Evolutionary conservation across 2,797 vertebrate species (phyloP), one percentile per base, ranked within the genome.

Genomic region (Chromis chromis): DNA sequence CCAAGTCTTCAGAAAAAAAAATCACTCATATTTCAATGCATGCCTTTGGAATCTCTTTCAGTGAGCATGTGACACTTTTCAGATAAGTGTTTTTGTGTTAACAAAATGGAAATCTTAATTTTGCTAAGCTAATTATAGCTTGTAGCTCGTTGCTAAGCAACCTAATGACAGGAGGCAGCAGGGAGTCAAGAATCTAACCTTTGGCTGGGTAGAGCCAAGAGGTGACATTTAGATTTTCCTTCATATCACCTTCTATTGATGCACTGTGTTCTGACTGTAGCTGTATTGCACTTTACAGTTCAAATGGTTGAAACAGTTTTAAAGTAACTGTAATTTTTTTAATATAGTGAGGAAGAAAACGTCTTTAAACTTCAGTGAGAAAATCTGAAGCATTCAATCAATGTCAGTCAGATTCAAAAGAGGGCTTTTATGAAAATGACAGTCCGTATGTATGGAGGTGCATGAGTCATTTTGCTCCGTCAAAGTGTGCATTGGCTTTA

Each of bases 151-250:
- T 91, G 93, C 93, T 88, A 91, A 79, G 93, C 92, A 92, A 94
- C 93, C 85, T 94, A 93, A 93, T 93, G 92, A 93, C 92, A 94
- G 87, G 86, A 88, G 89, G 83, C 91, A 92, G 93, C 92, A 55
- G 91, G 92, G 92, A 94, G 92, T 94, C 91, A 94, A 91, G 90
- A 93, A 93, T 93, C 92, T 94, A 88, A 90, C 92, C 92, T 93
- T 93, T 93, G 87, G 90, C 89, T 92, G 84, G 84, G 89, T 90
- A 62, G 75, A 94, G 89, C 88, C 91, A 92, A 91, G 90, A 92
- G 92, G 91, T 92, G 91, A 92, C 91, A 92, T 91, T 90, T 92
- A 77, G 85, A 84, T 90, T 88, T 25, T 87, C 79, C 81, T 90
- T 92, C 86, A 89, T 88, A 92, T 93, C 78, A 82, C 61, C 69